A percentile compares a stretch with the other conserved stretches of the same genome.
Conservation (phyloP, 2,797 vertebrate species). For the Mus spretus region DNA sequence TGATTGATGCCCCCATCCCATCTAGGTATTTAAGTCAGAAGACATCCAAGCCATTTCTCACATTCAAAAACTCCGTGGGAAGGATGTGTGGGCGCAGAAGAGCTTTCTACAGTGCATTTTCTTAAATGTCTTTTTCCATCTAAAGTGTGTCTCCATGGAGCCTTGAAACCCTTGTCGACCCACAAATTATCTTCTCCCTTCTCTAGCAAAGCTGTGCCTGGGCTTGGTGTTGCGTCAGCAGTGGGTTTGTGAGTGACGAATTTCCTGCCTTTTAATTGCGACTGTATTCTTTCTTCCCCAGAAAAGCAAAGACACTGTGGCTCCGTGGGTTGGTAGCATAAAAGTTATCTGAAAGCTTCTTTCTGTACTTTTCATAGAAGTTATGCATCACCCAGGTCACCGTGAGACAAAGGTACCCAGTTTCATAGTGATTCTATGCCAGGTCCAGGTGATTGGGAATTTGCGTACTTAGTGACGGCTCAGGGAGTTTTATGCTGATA, state of each 20-base stretch:
- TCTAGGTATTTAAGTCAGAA: constrained; percentile 67
- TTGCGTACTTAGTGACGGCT: background rate
- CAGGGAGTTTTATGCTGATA: background rate
- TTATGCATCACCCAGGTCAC: accelerated
- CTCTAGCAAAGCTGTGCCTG: background rate
- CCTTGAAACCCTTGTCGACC: constrained; percentile 5
- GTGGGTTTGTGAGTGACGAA: background rate
- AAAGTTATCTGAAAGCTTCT: background rate
- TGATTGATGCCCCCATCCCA: background rate
- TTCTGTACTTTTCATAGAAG: background rate
- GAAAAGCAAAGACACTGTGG: background rate
- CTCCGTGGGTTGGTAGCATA: accelerated
- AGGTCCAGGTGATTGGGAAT: background rate
- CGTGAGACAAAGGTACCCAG: accelerated
- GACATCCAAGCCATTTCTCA: constrained; percentile 70
- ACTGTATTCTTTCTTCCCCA: background rate
- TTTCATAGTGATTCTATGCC: background rate
- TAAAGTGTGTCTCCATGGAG: constrained; percentile 63
- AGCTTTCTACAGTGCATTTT: constrained; percentile 35
- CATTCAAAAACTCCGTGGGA: constrained; percentile 66
- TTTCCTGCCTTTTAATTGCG: background rate
- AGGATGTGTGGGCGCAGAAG: constrained; percentile 69
- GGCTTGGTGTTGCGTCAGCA: accelerated
- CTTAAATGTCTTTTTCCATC: constrained; percentile 72
- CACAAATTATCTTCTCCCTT: background rate